Evolutionary conservation across 2,113 vertebrate species (phyloP), one percentile per base, ranked within the genome.

Genomic region (Nyctereutes procyonoides): DNA sequence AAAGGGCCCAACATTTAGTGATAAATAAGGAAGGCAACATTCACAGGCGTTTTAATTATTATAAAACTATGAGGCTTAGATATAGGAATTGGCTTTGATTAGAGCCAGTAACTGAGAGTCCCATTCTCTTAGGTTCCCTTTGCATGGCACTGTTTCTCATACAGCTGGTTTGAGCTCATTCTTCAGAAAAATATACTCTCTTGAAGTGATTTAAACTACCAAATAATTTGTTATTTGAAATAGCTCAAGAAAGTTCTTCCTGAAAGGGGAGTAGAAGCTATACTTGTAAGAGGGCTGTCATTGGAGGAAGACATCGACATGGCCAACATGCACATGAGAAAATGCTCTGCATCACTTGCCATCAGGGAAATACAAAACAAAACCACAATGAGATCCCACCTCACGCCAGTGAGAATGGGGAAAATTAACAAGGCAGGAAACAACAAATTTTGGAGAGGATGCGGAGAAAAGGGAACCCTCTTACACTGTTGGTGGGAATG

Each of bases 171-270:
- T 65, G 82, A 85, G 12, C 17, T 94, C 51, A 82, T 87, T 86
- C 55, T 93, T 77, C 8, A 84, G 67, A 95, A 97, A 77, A 30
- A 69, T 26, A 55, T 16, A 26, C 1, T 26, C 51, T 96, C 26
- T 73, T 87, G 32, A 87, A 60, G 60, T 62, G 20, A 26, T 73
- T 79, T 60, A 65, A 79, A 55, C 11, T 79, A 94, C 11, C 7
- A 87, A 90, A 63, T 84, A 19, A 82, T 90, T 94, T 76, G n/a
- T 63, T 91, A 81, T 88, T 85, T 86, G 17, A 56, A 96, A 71
- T 63, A 92, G 26, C 16, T 85, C 26, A 90, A 94, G 65, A 16
- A 82, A 95, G 4, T 63, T 6, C 14, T 91, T 93, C 55, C 48
- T 15, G 63, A 60, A 65, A 65, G 15, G 19, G 9, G 9, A 74